Evolutionary conservation across 2,888 invertebrate species (phyloP).

Genomic region (Ptychoptera contaminata): DNA sequence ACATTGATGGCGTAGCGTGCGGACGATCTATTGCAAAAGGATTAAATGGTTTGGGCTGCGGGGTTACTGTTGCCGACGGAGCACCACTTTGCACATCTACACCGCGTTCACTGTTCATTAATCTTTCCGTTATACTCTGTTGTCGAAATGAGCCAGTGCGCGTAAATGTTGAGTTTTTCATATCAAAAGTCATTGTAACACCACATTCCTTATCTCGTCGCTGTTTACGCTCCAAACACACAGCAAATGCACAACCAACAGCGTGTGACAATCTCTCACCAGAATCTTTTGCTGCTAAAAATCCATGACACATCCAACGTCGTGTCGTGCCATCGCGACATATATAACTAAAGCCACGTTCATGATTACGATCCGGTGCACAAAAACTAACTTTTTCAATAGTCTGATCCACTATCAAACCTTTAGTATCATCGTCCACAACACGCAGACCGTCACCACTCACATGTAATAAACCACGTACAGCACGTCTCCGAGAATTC

Average conservation of each 20-base stretch:
- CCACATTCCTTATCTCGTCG: conserved; percentile 92
- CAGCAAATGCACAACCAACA: conserved; percentile 97
- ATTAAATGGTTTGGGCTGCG: conserved; percentile 53
- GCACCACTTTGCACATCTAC: conserved; percentile 22
- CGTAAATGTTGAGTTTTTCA: conserved; percentile 81
- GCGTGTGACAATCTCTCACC: conserved; percentile 97
- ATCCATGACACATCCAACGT: conserved; percentile 99
- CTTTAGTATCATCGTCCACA: conserved; percentile 97
- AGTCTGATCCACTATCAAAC: conserved; percentile 96
- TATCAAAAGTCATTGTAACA: conserved; percentile 84
- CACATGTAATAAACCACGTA: conserved; percentile 78
- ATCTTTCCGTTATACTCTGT: conserved; percentile 62
- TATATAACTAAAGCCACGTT: conserved; percentile 93
- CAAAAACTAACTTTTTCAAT: conserved; percentile 99
- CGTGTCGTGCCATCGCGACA: conserved; percentile 97
- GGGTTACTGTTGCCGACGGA: conserved; percentile 27
- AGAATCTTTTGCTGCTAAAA: conserved; percentile 86
- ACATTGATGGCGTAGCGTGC: conserved; percentile 85
- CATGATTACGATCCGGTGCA: conserved; percentile 95
- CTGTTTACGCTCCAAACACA: conserved; percentile 94
- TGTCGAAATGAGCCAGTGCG: conserved; percentile 85
- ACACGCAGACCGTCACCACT: conserved; percentile 93
- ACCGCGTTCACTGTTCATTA: conserved; percentile 39
- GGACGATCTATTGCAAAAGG: conserved; percentile 92
- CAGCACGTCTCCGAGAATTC: conserved; percentile 76